Conservation (phyloP, 2,113 vertebrate species). For the Benitochromis conjunctus region DNA sequence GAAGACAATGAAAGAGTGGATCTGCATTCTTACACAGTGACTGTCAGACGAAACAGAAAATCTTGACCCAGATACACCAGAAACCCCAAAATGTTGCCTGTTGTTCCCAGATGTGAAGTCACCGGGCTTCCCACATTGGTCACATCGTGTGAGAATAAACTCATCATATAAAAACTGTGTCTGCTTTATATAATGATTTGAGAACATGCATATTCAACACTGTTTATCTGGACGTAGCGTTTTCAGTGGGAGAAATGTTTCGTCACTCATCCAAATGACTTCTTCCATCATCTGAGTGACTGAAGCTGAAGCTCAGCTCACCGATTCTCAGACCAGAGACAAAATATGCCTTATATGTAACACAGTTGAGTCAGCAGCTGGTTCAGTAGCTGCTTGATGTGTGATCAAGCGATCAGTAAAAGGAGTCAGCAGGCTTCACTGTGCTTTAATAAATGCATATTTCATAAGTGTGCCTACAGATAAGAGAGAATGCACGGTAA, state of each 20-base stretch:
- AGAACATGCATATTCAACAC: not conserved
- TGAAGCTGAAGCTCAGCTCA: not conserved
- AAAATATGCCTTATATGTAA: not conserved
- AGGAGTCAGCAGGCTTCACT: not conserved
- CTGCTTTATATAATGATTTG: not conserved
- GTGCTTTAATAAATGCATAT: conserved; percentile 40
- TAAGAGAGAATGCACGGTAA: not conserved
- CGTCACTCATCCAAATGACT: not conserved
- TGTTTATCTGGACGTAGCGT: not conserved
- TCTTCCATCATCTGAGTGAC: not conserved
- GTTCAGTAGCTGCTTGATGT: not conserved
- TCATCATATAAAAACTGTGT: not conserved
- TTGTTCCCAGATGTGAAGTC: not conserved
- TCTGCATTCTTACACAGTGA: not conserved
- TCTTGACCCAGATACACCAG: not conserved
- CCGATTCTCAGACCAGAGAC: not conserved
- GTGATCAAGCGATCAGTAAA: not conserved
- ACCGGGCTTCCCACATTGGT: not conserved
- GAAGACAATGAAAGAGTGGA: not conserved
- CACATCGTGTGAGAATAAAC: not conserved
- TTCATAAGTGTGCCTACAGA: conserved; percentile 24
- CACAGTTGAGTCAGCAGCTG: conserved; percentile 8
- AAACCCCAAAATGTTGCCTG: not conserved
- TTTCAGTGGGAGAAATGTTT: not conserved
- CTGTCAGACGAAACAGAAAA: not conserved